Percentiles rank a stretch among this genome's conserved stretches.
Conservation (phyloP, 2,113 vertebrate genomes). For the Onychorhynchus coronatus region DNA sequence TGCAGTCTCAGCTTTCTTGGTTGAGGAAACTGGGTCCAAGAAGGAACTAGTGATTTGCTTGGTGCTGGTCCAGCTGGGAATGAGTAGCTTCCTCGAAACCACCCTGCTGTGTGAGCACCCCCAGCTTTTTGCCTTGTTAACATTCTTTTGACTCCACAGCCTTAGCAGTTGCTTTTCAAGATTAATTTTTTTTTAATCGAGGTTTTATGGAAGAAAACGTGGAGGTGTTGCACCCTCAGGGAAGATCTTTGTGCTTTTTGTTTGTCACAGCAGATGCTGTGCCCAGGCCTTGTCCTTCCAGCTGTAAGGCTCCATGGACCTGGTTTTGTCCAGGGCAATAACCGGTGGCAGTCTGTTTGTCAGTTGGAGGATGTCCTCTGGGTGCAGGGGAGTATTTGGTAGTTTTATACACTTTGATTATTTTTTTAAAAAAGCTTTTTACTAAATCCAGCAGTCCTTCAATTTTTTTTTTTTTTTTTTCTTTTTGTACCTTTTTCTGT, state of each 20-base stretch:
- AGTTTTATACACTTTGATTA: not conserved
- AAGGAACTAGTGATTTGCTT: not conserved
- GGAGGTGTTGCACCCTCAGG: not conserved
- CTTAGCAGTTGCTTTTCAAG: not conserved
- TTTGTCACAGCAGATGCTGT: not conserved
- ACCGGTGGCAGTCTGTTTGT: not conserved
- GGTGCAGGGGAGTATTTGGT: not conserved
- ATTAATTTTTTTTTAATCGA: not conserved
- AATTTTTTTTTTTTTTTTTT: not conserved
- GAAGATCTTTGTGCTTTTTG: not conserved
- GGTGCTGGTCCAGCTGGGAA: not conserved
- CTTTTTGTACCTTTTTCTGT: not conserved
- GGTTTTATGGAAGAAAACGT: not conserved
- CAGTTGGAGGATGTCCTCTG: not conserved
- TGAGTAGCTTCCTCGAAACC: not conserved
- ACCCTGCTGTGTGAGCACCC: not conserved
- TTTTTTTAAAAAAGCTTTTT: not conserved
- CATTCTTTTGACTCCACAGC: not conserved
- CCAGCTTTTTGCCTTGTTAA: not conserved
- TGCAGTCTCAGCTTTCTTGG: conserved; percentile 35
- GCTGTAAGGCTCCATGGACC: not conserved
- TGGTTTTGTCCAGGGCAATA: not conserved
- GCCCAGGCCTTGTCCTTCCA: not conserved
- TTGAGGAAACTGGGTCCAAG: not conserved
- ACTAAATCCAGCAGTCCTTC: not conserved